Base-by-base conservation (phyloP, 1,140 invertebrate species). In the Cherax quadricarinatus region DNA sequence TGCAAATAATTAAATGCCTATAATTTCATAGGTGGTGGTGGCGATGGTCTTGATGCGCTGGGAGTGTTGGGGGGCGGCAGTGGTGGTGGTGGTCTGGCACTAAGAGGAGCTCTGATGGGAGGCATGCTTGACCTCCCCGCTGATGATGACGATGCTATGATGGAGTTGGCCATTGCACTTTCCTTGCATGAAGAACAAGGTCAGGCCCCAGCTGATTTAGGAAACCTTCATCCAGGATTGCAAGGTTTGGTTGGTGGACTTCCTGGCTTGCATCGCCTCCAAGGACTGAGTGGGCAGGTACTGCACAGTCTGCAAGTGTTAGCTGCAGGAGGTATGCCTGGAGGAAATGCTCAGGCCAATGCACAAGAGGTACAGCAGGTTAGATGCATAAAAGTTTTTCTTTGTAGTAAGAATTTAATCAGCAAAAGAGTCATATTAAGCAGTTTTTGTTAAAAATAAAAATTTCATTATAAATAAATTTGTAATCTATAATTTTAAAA, bases 131-230 rank as follows among this genome's bases (percentile, higher is more conserved):
- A 93, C 66, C 82, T 93, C 41, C 92, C 88, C 53, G 93, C 92
- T 51, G 94, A 94, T 80, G 94, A 94, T 78, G 98, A 99, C 95
- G 98, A 99, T 95, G 97, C 98, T 0, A 99, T 99, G 97, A 98
- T 99, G 48, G 98, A 99, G 95, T 96, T 99, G 89, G 98, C 98
- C 1, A 99, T 99, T 94, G 98, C 98, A 1, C 95, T 99, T 0
- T 99, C 98, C 94, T 96, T 99, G 5, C 98, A 99, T 93, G 94
- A 95, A 86, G 96, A 96, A 88, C 95, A 96, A 60, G 95, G 94
- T 41, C 94, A 95, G 4, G 95, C 95, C 84, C 93, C 96, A n/a
- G 93, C 96, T 14, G 93, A 92, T 75, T 78, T 93, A 48, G 92
- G 86, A 3, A 93, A 93, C 73, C 86, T 94, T 4, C 89, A 86